Evolutionary conservation across 2,797 vertebrate genomes (phyloP).

Genomic region (Manis crassicaudata): DNA sequence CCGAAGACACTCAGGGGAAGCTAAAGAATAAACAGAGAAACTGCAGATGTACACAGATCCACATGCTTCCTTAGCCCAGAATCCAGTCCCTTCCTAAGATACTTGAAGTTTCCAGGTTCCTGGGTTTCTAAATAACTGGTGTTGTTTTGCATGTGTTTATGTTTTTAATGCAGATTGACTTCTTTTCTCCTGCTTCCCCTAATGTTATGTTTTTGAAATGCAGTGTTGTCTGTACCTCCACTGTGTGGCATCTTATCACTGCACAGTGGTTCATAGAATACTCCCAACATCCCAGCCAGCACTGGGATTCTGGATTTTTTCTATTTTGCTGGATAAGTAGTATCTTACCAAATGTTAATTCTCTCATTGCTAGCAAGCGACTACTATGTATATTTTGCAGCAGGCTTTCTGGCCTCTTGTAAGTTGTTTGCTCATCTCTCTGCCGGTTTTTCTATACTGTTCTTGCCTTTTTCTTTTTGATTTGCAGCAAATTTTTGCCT

Average conservation of each 20-base stretch:
- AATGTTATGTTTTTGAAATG: neutral
- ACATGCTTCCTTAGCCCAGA: neutral
- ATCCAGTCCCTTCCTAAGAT: neutral
- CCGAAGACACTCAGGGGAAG: neutral
- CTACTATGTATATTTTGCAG: neutral
- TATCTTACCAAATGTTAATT: neutral
- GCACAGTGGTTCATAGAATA: neutral
- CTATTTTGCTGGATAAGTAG: neutral
- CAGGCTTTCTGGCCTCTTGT: neutral
- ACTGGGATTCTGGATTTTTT: neutral
- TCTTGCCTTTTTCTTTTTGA: neutral
- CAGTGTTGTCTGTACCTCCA: neutral
- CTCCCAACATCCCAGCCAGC: neutral
- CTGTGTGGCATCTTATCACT: neutral
- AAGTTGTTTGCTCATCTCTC: constrained; percentile 19
- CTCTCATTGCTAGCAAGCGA: neutral
- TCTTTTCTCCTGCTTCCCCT: neutral
- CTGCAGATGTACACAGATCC: neutral
- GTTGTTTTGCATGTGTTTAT: neutral
- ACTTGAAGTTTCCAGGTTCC: neutral
- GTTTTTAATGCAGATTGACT: neutral
- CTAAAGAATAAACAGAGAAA: neutral
- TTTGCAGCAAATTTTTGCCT: neutral
- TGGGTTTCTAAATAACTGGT: neutral
- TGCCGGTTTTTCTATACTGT: neutral